Evolutionary conservation across 2,888 invertebrate genomes (phyloP).

Genomic region (Ectobius pallidus): DNA sequence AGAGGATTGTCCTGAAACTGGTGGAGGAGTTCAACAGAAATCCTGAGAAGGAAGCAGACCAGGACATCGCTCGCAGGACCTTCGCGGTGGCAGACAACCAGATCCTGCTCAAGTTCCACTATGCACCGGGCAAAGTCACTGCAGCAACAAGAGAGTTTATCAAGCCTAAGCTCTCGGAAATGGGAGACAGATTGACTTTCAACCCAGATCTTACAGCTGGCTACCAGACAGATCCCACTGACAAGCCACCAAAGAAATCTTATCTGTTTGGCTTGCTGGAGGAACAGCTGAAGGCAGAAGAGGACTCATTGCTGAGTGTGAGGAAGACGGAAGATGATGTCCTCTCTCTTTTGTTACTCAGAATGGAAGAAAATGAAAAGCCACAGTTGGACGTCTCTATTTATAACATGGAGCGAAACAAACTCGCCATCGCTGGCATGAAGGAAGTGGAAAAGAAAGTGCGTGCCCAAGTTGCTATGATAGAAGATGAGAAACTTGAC

Average conservation of each 20-base stretch:
- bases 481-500: slow-evolving; percentile 67
- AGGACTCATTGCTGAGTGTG: slow-evolving; percentile 61
- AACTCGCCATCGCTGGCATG: slow-evolving; percentile 59
- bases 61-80: slow-evolving; percentile 69
- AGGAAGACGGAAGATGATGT: slow-evolving; percentile 58
- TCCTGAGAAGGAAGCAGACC: slow-evolving; percentile 54
- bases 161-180: slow-evolving; percentile 73
- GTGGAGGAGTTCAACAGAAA: too few species aligned
- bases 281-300: slow-evolving; percentile 67
- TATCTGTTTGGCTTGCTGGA: slow-evolving; percentile 68
- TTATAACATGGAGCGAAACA: slow-evolving; percentile 63
- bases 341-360: slow-evolving; percentile 22
- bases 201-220: slow-evolving; percentile 68
- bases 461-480: slow-evolving; percentile 62
- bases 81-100: slow-evolving; percentile 67
- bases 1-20: slow-evolving; percentile 52
- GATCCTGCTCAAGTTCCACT: slow-evolving; percentile 68
- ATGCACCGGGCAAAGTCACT: slow-evolving; percentile 64
- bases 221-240: slow-evolving; percentile 71
- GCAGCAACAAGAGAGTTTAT: slow-evolving; percentile 68
- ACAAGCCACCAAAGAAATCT: slow-evolving; percentile 64
- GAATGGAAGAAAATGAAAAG: slow-evolving; percentile 54
- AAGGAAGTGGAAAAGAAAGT: slow-evolving; percentile 60
- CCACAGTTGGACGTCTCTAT: slow-evolving; percentile 59
- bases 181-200: slow-evolving; percentile 69